A percentile compares a stretch with the other conserved stretches of the same genome.
Evolutionary conservation across 2,113 vertebrate genomes (phyloP).

Genomic region (Cathartes aura): DNA sequence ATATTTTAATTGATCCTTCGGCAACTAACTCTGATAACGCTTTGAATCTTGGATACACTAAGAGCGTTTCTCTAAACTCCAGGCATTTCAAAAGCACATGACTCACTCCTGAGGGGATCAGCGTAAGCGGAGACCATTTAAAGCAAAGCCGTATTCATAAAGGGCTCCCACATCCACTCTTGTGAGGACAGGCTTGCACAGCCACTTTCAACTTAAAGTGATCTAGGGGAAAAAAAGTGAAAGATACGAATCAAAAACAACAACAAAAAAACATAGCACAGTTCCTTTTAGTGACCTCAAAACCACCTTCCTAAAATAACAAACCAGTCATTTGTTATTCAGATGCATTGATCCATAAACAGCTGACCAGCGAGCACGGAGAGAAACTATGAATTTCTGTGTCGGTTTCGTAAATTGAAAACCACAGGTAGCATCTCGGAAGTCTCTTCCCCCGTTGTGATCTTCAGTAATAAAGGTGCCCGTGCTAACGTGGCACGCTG

Average conservation of each 20-base stretch:
- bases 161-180: background rate
- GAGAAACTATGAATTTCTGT: background rate
- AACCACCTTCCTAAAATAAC: slow-evolving; percentile 6
- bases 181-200: background rate
- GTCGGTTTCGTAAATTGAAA: background rate
- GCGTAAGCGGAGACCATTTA: background rate
- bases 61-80: background rate
- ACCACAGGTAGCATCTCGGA: background rate
- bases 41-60: background rate
- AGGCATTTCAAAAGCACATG: slow-evolving; percentile 31
- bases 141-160: background rate
- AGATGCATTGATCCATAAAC: background rate
- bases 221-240: background rate
- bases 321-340: background rate
- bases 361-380: background rate
- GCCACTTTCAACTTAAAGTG: background rate
- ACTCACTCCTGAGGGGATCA: slow-evolving; percentile 40
- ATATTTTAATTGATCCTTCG: background rate
- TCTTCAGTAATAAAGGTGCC: background rate
- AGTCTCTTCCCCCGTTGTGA: background rate
- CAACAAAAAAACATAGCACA: background rate
- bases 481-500: background rate
- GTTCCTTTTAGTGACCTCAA: slow-evolving; percentile 37
- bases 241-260: background rate
- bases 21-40: rapidly evolving